These are phyloP conservation scores for Listrodromus nycthemerus DNA, from an alignment of 2,888 invertebrate genomes.

Conservation along the genomic window DNA sequence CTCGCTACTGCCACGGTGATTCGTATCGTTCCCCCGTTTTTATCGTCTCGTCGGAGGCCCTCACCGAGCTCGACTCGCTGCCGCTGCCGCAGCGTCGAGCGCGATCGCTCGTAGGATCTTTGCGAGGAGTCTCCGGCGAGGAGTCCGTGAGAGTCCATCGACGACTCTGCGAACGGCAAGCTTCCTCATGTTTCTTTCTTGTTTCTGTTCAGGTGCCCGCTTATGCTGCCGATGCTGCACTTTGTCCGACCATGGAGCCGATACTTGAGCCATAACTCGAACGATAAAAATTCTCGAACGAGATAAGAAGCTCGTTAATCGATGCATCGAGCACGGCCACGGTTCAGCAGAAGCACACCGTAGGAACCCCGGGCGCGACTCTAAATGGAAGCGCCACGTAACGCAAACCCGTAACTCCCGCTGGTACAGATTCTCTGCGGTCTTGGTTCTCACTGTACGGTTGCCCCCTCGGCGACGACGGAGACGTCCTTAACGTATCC, in stretches of 20 bases:
- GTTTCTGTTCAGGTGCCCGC: conserved; percentile 59
- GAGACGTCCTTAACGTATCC: conserved; percentile 40
- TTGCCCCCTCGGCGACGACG: conserved; percentile 14
- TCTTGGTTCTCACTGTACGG: conserved; percentile 31
- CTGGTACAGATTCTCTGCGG: conserved; percentile 46
- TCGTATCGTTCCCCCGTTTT: conserved; percentile 78
- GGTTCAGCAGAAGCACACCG: conserved; percentile 13
- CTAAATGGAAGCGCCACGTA: conserved; percentile 68
- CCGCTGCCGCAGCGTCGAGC: conserved; percentile 49
- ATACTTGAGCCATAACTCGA: conserved; percentile 72
- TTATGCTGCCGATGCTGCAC: conserved; percentile 60
- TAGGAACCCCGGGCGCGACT: conserved; percentile 51
- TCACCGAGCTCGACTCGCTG: conserved; percentile 50
- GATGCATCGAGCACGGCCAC: conserved; percentile 60
- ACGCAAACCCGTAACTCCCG: conserved; percentile 48
- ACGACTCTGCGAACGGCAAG: conserved; percentile 23
- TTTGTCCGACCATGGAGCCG: conserved; percentile 59
- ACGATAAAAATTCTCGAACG: conserved; percentile 76
- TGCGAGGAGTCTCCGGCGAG: conserved; percentile 31
- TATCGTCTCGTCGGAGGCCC: conserved; percentile 69
- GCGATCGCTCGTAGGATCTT: conserved; percentile 65
- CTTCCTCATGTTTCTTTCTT: conserved; percentile 54
- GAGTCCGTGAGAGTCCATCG: conserved; percentile 54
- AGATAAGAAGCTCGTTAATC: conserved; percentile 78
- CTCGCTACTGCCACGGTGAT: conserved; percentile 74